Percentiles rank a stretch among this genome's conserved stretches.
Conservation (phyloP, 2,888 invertebrate genomes). For the Vanessa cardui region DNA sequence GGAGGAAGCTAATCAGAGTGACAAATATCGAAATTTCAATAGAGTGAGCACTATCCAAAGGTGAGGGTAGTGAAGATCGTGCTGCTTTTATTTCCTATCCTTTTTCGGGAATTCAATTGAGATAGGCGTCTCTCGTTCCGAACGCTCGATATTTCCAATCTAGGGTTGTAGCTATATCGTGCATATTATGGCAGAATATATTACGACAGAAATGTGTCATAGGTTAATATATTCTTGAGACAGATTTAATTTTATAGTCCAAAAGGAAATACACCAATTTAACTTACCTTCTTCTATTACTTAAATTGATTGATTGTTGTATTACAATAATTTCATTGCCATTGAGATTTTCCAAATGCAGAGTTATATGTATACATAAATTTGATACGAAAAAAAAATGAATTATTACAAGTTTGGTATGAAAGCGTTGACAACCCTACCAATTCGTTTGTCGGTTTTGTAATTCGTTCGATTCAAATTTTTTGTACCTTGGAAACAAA, state of each 20-base stretch:
- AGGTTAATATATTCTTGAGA: too few species aligned
- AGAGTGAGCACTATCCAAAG: constrained; percentile 66
- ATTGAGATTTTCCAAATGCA: too few species aligned
- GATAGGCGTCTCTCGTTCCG: constrained; percentile 74
- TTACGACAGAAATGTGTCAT: too few species aligned
- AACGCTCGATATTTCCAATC: constrained; percentile 67
- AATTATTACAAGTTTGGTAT: neutral
- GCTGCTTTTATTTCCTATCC: constrained; percentile 71
- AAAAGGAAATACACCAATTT: too few species aligned
- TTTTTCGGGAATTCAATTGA: constrained; percentile 81
- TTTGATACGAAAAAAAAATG: neutral
- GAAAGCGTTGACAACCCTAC: constrained; percentile 55
- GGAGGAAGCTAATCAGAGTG: constrained; percentile 77
- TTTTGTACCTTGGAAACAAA: constrained; percentile 70
- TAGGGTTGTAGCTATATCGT: constrained; percentile 28
- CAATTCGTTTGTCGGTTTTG: constrained; percentile 62
- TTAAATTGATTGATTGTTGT: too few species aligned
- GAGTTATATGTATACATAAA: neutral
- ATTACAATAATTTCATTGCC: too few species aligned
- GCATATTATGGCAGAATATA: too few species aligned
- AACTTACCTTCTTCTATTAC: too few species aligned
- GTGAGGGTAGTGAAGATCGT: constrained; percentile 56
- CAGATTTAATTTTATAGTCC: too few species aligned
- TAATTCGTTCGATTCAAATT: constrained; percentile 73
- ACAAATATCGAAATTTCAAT: constrained; percentile 78